Percentiles rank a stretch among this genome's conserved stretches.
These are phyloP conservation scores for Sarcophaga subvicina DNA, from an alignment of 2,888 invertebrate genomes.

Conservation along the genomic window DNA sequence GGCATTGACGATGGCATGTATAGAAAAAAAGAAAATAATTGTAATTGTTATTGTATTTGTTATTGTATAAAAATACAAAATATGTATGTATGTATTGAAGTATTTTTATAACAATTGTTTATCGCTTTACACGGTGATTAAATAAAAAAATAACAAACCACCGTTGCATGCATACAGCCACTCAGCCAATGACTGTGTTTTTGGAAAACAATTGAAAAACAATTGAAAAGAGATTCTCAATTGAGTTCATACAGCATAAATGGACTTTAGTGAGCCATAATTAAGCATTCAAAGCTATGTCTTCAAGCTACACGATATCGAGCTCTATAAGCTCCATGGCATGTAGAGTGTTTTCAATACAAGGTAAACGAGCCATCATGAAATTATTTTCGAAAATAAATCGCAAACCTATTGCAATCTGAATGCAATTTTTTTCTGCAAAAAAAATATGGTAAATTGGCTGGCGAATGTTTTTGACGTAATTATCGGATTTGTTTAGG, in stretches of 20 bases:
- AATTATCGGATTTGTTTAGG: slow-evolving; percentile 41
- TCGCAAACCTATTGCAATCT: not conserved
- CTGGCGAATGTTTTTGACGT: slow-evolving; percentile 28
- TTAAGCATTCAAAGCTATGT: too few species aligned
- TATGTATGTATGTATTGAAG: slow-evolving; percentile 20
- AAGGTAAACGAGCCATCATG: not conserved
- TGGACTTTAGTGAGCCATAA: too few species aligned
- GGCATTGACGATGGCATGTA: too few species aligned
- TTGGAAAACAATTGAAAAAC: too few species aligned
- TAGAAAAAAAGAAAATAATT: slow-evolving; percentile 20
- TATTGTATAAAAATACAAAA: too few species aligned
- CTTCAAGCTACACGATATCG: too few species aligned
- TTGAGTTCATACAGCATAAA: too few species aligned
- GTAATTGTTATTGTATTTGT: slow-evolving; percentile 26
- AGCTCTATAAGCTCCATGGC: too few species aligned
- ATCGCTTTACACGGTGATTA: slow-evolving; percentile 62
- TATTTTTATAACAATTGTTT: slow-evolving; percentile 57
- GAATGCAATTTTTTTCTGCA: not conserved
- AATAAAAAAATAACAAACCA: slow-evolving; percentile 43
- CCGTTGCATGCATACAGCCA: not conserved
- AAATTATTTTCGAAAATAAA: not conserved
- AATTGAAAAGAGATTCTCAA: too few species aligned
- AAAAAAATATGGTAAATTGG: not conserved
- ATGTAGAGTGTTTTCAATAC: not conserved
- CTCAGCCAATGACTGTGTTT: too few species aligned